phyloP scores from a whole-genome alignment of 2,113 vertebrate species.

The Heptranchias perlo region DNA sequence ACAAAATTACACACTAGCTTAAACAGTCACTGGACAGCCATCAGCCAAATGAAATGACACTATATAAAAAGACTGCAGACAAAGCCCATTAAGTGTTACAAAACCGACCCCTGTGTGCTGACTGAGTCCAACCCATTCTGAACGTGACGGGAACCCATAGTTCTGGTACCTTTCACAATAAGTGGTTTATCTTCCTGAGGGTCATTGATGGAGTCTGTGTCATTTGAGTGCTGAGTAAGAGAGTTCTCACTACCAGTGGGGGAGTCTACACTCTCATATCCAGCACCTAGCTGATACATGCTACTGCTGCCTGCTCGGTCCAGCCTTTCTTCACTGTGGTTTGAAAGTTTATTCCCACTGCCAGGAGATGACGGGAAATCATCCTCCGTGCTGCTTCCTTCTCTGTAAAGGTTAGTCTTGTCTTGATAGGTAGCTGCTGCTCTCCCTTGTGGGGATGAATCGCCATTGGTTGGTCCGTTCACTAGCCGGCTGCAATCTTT shows the following conservation, averaged over 20 bases:
- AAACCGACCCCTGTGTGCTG: conserved; percentile 72
- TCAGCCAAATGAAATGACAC: conserved; percentile 73
- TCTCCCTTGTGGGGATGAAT: conserved; percentile 77
- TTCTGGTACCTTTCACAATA: conserved; percentile 91
- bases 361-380: conserved; percentile 85
- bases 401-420: conserved; percentile 61
- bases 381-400: conserved; percentile 83
- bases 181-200: conserved; percentile 88
- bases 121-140: conserved; percentile 95
- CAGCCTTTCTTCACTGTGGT: conserved; percentile 87
- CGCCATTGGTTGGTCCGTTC: conserved; percentile 91
- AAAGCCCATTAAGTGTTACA: conserved; percentile 60
- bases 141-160: conserved; percentile 84
- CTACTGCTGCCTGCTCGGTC: conserved; percentile 78
- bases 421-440: conserved; percentile 70
- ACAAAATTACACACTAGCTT: conserved; percentile 62
- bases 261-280: conserved; percentile 99
- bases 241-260: conserved; percentile 97
- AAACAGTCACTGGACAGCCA: conserved; percentile 63
- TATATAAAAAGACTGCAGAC: conserved; percentile 65
- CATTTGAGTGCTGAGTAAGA: conserved; percentile 95
- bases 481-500: conserved; percentile 89
- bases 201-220: conserved; percentile 97
- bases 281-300: conserved; percentile 85
- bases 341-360: conserved; percentile 84